phyloP scores from a whole-genome alignment of 2,888 invertebrate species.

The Meliscaeva auricollis region DNA sequence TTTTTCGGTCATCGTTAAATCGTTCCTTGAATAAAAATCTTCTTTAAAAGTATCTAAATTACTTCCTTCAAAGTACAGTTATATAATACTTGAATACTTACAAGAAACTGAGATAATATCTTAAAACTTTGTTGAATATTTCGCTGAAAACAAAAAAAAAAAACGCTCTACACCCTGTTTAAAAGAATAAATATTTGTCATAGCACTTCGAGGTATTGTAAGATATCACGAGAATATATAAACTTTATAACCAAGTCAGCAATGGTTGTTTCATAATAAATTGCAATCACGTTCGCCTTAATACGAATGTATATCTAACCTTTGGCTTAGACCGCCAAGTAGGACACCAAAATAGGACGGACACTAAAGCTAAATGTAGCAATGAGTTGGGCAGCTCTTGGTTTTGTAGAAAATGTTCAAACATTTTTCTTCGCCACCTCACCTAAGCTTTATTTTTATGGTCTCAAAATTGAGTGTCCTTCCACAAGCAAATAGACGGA shows the following conservation, averaged over 20 bases:
- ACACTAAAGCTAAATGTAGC: constrained; percentile 35
- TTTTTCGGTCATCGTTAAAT: too few species aligned
- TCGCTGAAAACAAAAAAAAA: neutral
- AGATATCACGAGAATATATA: constrained; percentile 67
- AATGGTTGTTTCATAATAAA: constrained; percentile 66
- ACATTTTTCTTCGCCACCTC: constrained; percentile 54
- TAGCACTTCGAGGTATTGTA: constrained; percentile 59
- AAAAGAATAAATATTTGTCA: constrained; percentile 27
- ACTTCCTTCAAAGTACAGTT: too few species aligned
- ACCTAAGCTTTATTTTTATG: constrained; percentile 20
- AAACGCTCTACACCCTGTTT: neutral
- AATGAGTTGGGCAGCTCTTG: constrained; percentile 62
- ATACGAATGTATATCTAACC: constrained; percentile 65
- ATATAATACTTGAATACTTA: too few species aligned
- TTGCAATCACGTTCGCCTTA: constrained; percentile 74
- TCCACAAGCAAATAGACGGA: constrained; percentile 19
- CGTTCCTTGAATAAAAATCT: too few species aligned
- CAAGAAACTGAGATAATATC: too few species aligned
- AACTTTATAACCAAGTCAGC: constrained; percentile 47
- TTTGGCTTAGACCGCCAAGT: constrained; percentile 65
- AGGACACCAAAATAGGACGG: constrained; percentile 53
- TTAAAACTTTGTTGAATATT: too few species aligned
- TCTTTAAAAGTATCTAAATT: too few species aligned
- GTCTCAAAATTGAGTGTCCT: constrained; percentile 52
- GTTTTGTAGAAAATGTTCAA: constrained; percentile 32